Evolutionary conservation across 2,113 vertebrate species (phyloP), one percentile per base, ranked within the genome.

Genomic region (Dicentrarchus labrax): DNA sequence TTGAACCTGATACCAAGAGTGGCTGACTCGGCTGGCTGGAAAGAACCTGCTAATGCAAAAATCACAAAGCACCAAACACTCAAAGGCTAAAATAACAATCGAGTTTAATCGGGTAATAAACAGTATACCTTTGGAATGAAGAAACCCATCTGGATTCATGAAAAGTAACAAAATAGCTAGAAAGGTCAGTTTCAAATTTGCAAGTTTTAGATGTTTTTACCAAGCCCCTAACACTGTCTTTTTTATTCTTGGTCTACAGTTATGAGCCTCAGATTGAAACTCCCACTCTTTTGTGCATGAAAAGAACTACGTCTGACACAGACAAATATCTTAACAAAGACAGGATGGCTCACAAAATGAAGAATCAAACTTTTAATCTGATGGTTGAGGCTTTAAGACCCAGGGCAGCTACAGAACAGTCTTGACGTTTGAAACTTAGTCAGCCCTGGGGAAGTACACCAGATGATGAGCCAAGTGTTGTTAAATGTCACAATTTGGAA

Each of bases 401-500:
- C 54, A 39, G 75, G 41, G 54, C 72, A 79, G 66, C 61, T 61
- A 56, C 65, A 82, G 70, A 24, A 19, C 50, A 75, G 62, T 62
- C 61, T 64, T 76, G 69, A 87, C 77, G 83, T 80, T 67, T 76
- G 62, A 47, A 85, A 68, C 48, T 45, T 43, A 78, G 76, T 85
- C 70, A 69, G 19, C 72, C 57, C 5, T 10, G 67, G 88, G 80
- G 57, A 91, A 88, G 65, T 89, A 66, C 85, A 73, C 11, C 30
- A 54, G 41, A 53, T 64, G 74, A 86, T 60, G 80, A 86, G 84
- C 86, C 82, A 87, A 88, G 72, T 61, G 78, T 89, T 76, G 69
- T 80, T 83, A 85, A 91, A 88, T 85, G 76, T 74, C 82, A 78
- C 78, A 77, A 86, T 78, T 73, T 87, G 91, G 88, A 92, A 92